Base-by-base conservation (phyloP, 2,888 invertebrate species). In the Athrips mouffetella region DNA sequence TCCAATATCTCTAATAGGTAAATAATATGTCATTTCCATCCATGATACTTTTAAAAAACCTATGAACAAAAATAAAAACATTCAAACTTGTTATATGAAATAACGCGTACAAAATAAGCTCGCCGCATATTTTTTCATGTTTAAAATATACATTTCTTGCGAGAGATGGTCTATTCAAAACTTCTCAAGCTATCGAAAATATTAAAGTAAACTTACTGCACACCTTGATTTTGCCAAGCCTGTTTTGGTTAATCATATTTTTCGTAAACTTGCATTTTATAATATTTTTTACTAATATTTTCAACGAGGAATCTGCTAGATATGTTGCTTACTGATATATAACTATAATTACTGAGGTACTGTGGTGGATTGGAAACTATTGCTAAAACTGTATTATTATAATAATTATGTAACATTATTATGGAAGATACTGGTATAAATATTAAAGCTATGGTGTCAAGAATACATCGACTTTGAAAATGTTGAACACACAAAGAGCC, bases 401-500 rank as follows among this genome's bases (percentile, higher is more conserved):
- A 70, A 62, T 69, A 63, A 64, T 64, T 27, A n/a, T 42, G 69
- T 67, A 80, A 83, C 67, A 67, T 71, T 70, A 71, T 33, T 72
- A 72, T 85, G 84, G 87, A 85, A 85, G 84, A 86, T 85, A 85
- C 80, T 84, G 85, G 64, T 73, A 70, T 82, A 80, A 67, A 80
- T 76, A 82, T 87, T 88, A 88, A 87, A 88, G 86, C 87, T 87
- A 86, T 74, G 70, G 73, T 67, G 68, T 74, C 74, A 78, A 74
- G 81, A 78, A 74, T 76, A 80, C 62, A 81, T 76, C 86, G 83
- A 84, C 76, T 65, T 67, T 62, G 20, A 5, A n/a, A 30, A 42
- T 29, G 15, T 29, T 7, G 7, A 42, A 41, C 47, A 30, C 18
- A 20, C 20, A 23, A 30, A 40, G n/a, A 41, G 21, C 11, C 11